Evolutionary conservation across 2,113 vertebrate species (phyloP).

Genomic region (Myxocyprinus asiaticus): DNA sequence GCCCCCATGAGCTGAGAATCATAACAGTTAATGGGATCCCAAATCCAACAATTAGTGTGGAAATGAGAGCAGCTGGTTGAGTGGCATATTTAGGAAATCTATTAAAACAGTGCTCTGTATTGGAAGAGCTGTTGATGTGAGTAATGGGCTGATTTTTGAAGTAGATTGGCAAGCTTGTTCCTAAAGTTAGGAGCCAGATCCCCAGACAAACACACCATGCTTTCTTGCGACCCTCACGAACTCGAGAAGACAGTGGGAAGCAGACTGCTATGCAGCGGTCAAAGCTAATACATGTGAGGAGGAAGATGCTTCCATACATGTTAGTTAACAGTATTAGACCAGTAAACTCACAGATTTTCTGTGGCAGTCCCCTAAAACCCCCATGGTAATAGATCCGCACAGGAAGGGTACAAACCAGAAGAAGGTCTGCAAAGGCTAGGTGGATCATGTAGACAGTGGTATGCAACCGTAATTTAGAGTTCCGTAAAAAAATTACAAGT

Average conservation of each 20-base stretch:
- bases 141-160: not conserved
- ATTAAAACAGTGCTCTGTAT: conserved; percentile 57
- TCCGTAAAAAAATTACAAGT: conserved; percentile 60
- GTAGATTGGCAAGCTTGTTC: conserved; percentile 62
- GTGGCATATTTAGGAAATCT: conserved; percentile 53
- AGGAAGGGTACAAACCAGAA: conserved; percentile 69
- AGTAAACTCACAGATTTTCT: conserved; percentile 52
- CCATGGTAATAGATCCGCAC: conserved; percentile 64
- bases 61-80: not conserved
- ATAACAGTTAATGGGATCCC: conserved; percentile 66
- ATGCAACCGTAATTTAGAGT: conserved; percentile 62
- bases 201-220: conserved; percentile 63
- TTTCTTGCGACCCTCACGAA: conserved; percentile 61
- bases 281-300: conserved; percentile 71
- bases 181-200: conserved; percentile 68
- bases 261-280: conserved; percentile 73
- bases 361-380: fast-evolving
- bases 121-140: not conserved
- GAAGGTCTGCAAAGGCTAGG: conserved; percentile 68
- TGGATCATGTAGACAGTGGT: conserved; percentile 76
- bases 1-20: conserved; percentile 65
- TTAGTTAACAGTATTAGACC: conserved; percentile 70
- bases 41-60: conserved; percentile 63
- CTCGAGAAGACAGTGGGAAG: conserved; percentile 63
- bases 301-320: conserved; percentile 78